Percentiles rank a stretch among this genome's conserved stretches.
Evolutionary conservation across 2,797 vertebrate genomes (phyloP).

Genomic region (Eulemur coronatus): DNA sequence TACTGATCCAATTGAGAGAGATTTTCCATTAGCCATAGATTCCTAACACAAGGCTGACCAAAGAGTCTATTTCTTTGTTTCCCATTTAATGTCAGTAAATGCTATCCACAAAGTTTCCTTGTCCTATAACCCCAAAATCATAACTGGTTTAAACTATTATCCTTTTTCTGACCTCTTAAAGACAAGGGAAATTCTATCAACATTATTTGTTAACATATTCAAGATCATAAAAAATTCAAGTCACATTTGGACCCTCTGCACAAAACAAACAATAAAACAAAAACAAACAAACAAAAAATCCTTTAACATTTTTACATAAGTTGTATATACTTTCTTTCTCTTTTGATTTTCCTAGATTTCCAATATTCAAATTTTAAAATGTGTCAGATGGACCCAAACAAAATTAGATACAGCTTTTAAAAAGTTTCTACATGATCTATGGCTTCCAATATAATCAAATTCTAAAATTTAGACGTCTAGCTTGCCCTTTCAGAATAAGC

Average conservation of each 20-base stretch:
- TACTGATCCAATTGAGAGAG: background rate
- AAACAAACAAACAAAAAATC: background rate
- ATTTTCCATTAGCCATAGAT: background rate
- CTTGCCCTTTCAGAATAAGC: constrained; percentile 35
- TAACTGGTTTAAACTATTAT: background rate
- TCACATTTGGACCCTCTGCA: background rate
- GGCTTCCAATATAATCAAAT: background rate
- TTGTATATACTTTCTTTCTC: background rate
- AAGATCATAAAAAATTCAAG: constrained; percentile 18
- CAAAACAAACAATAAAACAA: background rate
- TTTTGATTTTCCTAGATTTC: constrained; percentile 9
- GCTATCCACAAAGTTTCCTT: background rate
- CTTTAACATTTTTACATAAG: constrained; percentile 9
- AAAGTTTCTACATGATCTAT: constrained; percentile 19
- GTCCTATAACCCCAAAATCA: background rate
- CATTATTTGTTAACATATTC: constrained; percentile 13
- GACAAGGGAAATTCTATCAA: constrained; percentile 32
- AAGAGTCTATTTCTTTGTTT: background rate
- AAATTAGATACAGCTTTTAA: background rate
- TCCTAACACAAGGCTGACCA: background rate
- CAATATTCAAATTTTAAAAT: constrained; percentile 42
- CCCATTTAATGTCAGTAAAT: background rate
- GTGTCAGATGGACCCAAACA: background rate
- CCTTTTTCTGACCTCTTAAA: background rate
- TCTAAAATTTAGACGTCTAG: background rate